phyloP scores from a whole-genome alignment of 2,113 vertebrate species.

The Promerops cafer region DNA sequence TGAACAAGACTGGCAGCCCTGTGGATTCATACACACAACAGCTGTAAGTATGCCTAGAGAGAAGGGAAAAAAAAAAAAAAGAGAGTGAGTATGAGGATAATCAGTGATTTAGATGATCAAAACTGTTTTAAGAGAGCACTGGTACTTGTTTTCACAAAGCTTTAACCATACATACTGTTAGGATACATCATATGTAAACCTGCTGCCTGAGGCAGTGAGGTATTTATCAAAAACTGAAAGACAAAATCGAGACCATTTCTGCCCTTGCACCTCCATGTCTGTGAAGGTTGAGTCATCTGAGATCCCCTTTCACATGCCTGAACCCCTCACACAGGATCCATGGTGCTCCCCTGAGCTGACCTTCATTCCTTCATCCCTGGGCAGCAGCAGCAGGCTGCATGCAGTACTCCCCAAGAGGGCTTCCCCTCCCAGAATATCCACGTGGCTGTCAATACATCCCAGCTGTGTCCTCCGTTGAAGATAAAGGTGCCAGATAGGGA shows the following conservation, averaged over 20 bases:
- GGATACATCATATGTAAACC: not conserved
- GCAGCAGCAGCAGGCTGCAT: not conserved
- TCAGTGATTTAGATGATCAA: not conserved
- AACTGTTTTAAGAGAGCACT: not conserved
- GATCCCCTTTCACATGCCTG: not conserved
- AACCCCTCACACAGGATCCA: not conserved
- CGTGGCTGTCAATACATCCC: not conserved
- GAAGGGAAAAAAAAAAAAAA: not conserved
- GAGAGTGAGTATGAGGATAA: not conserved
- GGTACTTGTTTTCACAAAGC: not conserved
- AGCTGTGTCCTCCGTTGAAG: not conserved
- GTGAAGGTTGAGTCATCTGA: not conserved
- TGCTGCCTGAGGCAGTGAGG: not conserved
- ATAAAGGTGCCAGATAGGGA: not conserved
- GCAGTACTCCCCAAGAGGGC: not conserved
- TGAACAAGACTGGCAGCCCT: not conserved
- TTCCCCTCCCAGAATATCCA: not conserved
- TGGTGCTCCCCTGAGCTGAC: not conserved
- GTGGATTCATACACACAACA: not conserved
- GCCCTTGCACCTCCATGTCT: not conserved
- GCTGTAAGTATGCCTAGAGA: not conserved
- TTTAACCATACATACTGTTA: not conserved
- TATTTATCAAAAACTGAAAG: not conserved
- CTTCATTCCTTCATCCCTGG: not conserved
- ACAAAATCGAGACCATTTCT: not conserved